A percentile compares a stretch with the other conserved stretches of the same genome.
Evolutionary conservation across 2,888 invertebrate species (phyloP).

Genomic region (Rosalia funebris): DNA sequence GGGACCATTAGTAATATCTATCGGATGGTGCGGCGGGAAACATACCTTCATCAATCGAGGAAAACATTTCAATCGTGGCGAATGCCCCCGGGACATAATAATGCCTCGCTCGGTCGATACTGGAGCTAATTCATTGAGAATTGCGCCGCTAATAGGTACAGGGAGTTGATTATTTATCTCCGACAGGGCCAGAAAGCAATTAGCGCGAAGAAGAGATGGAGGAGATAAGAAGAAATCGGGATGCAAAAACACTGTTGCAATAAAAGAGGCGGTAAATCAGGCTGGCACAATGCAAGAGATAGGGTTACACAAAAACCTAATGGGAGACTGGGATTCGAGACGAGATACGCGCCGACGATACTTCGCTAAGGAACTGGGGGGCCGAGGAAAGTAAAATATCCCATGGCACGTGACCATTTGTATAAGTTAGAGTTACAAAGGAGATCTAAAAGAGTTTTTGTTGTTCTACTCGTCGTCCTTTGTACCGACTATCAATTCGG

Average conservation of each 20-base stretch:
- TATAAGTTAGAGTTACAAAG: conserved; percentile 23
- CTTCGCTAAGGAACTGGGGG: conserved; percentile 12
- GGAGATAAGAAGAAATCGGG: conserved; percentile 49
- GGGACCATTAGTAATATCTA: conserved; percentile 35
- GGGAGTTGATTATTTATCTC: conserved; percentile 56
- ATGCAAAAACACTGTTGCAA: conserved; percentile 54
- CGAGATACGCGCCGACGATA: conserved; percentile 32
- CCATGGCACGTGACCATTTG: conserved; percentile 25
- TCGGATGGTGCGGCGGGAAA: conserved; percentile 17
- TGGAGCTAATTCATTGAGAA: conserved; percentile 57
- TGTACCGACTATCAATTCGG: conserved; percentile 12
- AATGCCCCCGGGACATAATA: conserved; percentile 35
- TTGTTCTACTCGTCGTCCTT: conserved; percentile 19
- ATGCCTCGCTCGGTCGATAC: conserved; percentile 46
- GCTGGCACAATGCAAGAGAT: conserved; percentile 45
- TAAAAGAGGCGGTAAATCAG: conserved; percentile 50
- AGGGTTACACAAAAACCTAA: conserved; percentile 44
- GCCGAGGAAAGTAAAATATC: conserved; percentile 19
- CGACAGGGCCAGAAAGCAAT: conserved; percentile 48
- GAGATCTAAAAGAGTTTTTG: conserved; percentile 24
- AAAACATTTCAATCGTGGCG: conserved; percentile 22
- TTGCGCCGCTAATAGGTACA: conserved; percentile 46
- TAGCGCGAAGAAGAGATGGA: conserved; percentile 43
- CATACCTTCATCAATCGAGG: conserved; percentile 26
- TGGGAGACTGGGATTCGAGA: conserved; percentile 40